Base-by-base conservation (phyloP, 2,797 vertebrate genomes). In the Picus viridis region DNA sequence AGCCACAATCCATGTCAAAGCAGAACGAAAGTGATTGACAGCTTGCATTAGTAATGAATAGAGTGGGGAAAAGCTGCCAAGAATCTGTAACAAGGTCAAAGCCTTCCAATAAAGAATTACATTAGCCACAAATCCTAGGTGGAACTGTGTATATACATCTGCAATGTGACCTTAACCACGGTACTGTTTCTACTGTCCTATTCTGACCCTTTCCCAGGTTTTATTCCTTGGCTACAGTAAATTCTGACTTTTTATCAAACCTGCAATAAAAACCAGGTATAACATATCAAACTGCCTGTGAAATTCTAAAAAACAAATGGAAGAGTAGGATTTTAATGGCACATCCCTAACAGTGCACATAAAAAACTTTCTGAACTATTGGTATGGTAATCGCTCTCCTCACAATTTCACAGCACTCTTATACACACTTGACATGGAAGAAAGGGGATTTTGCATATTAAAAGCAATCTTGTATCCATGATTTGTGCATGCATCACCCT, bases 11-110 rank as follows among this genome's bases (percentile, higher is more conserved):
- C 94, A 91, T 89, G 91, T 89, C 89, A 95, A 96, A 95, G 80
- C 80, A 94, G 88, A 96, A 93, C 94, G 83, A 59, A 94, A 96
- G 80, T 94, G 92, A 96, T 91, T 96, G 95, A 93, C 93, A 97
- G 92, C 71, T 96, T 83, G 29, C 89, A 93, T 94, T 94, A 94
- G 89, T 95, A 96, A 97, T 92, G 93, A 97, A 91, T 56, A 83
- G 91, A 90, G 89, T 81, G 69, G 77, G 53, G 69, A 82, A 90
- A 83, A 83, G 88, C 90, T 81, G 82, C 91, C 83, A 96, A 92
- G 92, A 96, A 90, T 94, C 86, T 17, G 10, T 92, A 95, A 92
- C 72, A 95, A 96, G 93, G 92, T 95, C 92, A 92, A 94, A 96
- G 71, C 72, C 69, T 94, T 94, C 90, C 91, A 93, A 92, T 93